Percentiles rank a stretch among this genome's conserved stretches.
Conservation (phyloP, 2,113 vertebrate species). For the Eudyptes chrysolophus region DNA sequence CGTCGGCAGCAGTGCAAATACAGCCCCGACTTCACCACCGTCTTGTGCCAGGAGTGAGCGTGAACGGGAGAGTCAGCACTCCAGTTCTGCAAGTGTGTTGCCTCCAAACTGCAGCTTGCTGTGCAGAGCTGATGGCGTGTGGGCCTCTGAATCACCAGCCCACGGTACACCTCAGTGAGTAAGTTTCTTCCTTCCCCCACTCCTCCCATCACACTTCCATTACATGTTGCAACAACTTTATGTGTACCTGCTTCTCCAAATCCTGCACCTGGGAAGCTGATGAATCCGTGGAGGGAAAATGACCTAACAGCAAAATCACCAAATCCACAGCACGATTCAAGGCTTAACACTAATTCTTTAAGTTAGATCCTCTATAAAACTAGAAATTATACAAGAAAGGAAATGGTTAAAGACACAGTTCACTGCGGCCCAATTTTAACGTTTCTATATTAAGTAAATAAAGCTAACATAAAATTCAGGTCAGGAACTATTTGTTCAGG, state of each 20-base stretch:
- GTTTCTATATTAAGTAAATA: conserved; percentile 44
- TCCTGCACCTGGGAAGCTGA: neutral
- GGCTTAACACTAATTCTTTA: neutral
- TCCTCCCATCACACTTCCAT: neutral
- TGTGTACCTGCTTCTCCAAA: neutral
- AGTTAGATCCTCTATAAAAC: neutral
- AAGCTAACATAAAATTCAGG: conserved; percentile 43
- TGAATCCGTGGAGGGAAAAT: neutral
- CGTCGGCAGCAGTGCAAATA: neutral
- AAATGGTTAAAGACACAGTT: neutral
- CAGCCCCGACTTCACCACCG: neutral
- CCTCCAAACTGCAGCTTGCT: neutral
- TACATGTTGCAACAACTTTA: neutral
- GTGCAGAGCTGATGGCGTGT: neutral
- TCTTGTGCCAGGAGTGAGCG: neutral
- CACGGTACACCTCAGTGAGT: neutral
- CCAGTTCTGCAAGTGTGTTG: neutral
- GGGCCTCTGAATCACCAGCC: neutral
- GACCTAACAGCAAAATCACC: neutral
- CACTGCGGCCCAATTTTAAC: neutral
- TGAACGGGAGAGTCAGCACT: neutral
- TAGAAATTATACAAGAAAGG: neutral
- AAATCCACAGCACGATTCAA: fast-evolving
- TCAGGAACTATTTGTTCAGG: conserved; percentile 52
- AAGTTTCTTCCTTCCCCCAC: neutral